Percentiles rank a stretch among this genome's conserved stretches.
Conservation (phyloP, 2,888 invertebrate genomes). For the Habroteleia sp. region DNA sequence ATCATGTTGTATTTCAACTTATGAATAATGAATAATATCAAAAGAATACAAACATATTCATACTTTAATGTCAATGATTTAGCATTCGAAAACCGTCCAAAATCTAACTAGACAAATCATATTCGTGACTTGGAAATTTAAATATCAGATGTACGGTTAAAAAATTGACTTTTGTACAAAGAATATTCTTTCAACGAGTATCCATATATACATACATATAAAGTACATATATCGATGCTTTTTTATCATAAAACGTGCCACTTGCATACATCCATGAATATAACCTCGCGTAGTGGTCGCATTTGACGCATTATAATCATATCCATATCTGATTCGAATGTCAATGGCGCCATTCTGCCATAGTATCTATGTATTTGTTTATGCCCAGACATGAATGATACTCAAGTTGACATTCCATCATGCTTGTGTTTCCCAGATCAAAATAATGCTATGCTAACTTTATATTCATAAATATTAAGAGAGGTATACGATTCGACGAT, state of each 20-base stretch:
- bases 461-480: slow-evolving; percentile 80
- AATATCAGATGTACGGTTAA: slow-evolving; percentile 70
- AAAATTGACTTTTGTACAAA: slow-evolving; percentile 46
- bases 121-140: slow-evolving; percentile 79
- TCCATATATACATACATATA: slow-evolving; percentile 27
- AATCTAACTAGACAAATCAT: slow-evolving; percentile 75
- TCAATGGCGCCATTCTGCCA: slow-evolving; percentile 67
- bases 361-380: slow-evolving; percentile 53
- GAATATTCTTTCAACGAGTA: slow-evolving; percentile 19
- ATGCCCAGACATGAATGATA: slow-evolving; percentile 55
- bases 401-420: slow-evolving; percentile 77
- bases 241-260: slow-evolving; percentile 59
- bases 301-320: slow-evolving; percentile 73
- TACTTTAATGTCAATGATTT: slow-evolving; percentile 13
- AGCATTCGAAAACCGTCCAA: slow-evolving; percentile 57
- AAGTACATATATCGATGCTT: slow-evolving; percentile 56
- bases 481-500: slow-evolving; percentile 45
- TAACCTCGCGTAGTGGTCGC: slow-evolving; percentile 62
- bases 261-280: slow-evolving; percentile 59
- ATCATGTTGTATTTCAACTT: slow-evolving; percentile 7
- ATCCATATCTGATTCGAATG: slow-evolving; percentile 76
- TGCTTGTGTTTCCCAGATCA: slow-evolving; percentile 80
- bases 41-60: neutral
- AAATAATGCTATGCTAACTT: slow-evolving; percentile 79
- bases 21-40: slow-evolving; percentile 33